phyloP scores from a whole-genome alignment of 2,888 invertebrate genomes.

The Diploptera punctata region DNA sequence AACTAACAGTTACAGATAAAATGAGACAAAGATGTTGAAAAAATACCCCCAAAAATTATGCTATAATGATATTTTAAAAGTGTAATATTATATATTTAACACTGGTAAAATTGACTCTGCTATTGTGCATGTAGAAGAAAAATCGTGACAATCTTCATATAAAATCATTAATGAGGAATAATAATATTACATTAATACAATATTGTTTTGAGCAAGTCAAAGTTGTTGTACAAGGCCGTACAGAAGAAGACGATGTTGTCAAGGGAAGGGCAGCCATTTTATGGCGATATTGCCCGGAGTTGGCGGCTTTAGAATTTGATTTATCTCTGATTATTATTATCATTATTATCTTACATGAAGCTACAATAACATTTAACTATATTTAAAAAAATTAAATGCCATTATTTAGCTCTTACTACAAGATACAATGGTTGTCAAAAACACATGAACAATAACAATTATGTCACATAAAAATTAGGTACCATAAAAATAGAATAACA shows the following conservation, averaged over 20 bases:
- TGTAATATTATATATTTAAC: not conserved
- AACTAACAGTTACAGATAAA: constrained; percentile 1
- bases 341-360: not conserved
- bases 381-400: not conserved
- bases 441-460: not conserved
- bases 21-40: not conserved
- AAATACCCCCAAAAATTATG: constrained; percentile 3
- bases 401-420: too few species aligned
- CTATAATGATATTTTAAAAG: not conserved
- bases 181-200: constrained; percentile 3
- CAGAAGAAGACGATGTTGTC: constrained; percentile 26
- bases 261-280: constrained; percentile 13
- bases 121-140: not conserved
- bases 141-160: not conserved
- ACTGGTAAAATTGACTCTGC: constrained; percentile 9
- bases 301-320: constrained; percentile 23
- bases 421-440: not conserved
- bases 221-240: constrained; percentile 27
- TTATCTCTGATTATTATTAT: constrained; percentile 2
- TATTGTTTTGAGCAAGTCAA: constrained; percentile 21
- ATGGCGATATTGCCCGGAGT: not conserved
- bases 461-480: not conserved
- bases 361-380: not conserved
- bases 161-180: constrained; percentile 7
- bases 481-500: not conserved